These are phyloP conservation scores for Haemorhous mexicanus DNA, from an alignment of 2,113 vertebrate genomes.

Conservation along the genomic window DNA sequence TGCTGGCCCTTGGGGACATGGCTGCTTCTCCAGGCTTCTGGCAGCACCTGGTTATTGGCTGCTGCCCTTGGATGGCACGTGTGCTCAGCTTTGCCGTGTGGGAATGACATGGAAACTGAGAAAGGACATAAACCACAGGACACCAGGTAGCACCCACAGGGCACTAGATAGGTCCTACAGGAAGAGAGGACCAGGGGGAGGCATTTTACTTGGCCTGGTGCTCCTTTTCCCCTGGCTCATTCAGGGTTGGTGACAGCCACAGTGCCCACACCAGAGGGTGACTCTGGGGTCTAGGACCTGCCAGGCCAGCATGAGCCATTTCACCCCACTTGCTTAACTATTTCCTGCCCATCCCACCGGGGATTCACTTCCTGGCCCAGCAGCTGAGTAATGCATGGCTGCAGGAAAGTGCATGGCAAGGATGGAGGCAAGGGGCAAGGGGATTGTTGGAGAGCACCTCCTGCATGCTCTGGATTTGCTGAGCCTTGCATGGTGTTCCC, in stretches of 20 bases:
- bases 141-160: not conserved
- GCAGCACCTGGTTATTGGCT: not conserved
- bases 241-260: rapidly evolving
- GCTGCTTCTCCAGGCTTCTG: not conserved
- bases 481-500: not conserved
- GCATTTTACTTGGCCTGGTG: not conserved
- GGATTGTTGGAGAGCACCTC: not conserved
- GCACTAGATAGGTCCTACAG: not conserved
- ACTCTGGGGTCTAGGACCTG: not conserved
- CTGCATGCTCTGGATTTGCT: rapidly evolving
- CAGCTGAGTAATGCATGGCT: not conserved
- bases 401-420: not conserved
- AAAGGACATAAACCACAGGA: rapidly evolving
- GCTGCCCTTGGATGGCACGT: not conserved
- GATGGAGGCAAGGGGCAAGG: rapidly evolving
- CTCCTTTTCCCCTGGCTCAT: not conserved
- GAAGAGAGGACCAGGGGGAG: not conserved
- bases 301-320: not conserved
- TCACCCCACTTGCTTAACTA: not conserved
- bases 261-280: not conserved
- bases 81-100: not conserved
- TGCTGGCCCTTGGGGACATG: rapidly evolving
- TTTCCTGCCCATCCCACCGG: constrained; percentile 40
- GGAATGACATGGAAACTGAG: not conserved
- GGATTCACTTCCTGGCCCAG: constrained; percentile 26